Evolutionary conservation across 2,113 vertebrate genomes (phyloP).

Genomic region (Phodopus roborovskii): DNA sequence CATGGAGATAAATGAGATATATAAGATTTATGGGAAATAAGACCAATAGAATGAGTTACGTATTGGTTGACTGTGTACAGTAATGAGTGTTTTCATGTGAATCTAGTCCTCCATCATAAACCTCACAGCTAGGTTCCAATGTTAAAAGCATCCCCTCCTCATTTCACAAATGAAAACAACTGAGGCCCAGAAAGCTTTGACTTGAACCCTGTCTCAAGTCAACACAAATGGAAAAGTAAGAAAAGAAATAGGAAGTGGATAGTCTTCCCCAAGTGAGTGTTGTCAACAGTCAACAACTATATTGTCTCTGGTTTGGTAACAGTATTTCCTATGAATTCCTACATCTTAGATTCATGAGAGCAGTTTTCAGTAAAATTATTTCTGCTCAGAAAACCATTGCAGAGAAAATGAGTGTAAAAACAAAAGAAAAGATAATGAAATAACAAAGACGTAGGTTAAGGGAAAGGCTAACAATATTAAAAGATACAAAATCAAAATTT

Average conservation of each 20-base stretch:
- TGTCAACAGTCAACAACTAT: slow-evolving; percentile 35
- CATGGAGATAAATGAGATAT: background rate
- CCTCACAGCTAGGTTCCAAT: background rate
- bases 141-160: background rate
- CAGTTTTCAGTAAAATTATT: slow-evolving; percentile 51
- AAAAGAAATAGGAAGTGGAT: slow-evolving; percentile 20
- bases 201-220: background rate
- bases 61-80: background rate
- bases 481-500: slow-evolving; percentile 54
- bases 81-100: background rate
- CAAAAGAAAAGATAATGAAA: background rate
- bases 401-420: slow-evolving; percentile 64
- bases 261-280: slow-evolving; percentile 25
- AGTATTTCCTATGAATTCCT: slow-evolving; percentile 53
- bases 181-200: background rate
- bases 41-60: background rate
- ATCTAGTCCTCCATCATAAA: background rate
- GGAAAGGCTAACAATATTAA: slow-evolving; percentile 48
- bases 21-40: background rate
- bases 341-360: slow-evolving; percentile 32
- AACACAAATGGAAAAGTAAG: slow-evolving; percentile 20
- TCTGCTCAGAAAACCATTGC: slow-evolving; percentile 56
- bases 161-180: background rate
- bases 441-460: slow-evolving; percentile 47
- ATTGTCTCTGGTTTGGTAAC: slow-evolving; percentile 32